A percentile compares a stretch with the other conserved stretches of the same genome.
phyloP scores from a whole-genome alignment of 2,888 invertebrate genomes.

The Petrolisthes manimaculis region DNA sequence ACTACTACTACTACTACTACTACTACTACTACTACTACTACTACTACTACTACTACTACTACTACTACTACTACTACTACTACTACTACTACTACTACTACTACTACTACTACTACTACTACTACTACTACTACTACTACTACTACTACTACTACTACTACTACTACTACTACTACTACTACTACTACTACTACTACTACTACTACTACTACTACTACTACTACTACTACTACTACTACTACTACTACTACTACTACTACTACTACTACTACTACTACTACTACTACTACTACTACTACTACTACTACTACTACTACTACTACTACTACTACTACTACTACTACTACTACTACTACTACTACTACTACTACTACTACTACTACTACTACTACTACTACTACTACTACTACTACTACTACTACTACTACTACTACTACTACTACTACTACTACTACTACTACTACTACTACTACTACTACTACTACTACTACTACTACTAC shows the following conservation, averaged over 20 bases:
- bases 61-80: neutral
- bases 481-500: too few species aligned
- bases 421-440: too few species aligned
- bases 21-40: slow-evolving; percentile 3
- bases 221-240: neutral
- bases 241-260: neutral
- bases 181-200: slow-evolving; percentile 3
- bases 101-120: neutral
- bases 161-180: neutral
- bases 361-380: too few species aligned
- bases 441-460: too few species aligned
- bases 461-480: too few species aligned
- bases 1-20: neutral
- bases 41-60: neutral
- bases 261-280: slow-evolving; percentile 3
- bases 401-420: too few species aligned
- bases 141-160: slow-evolving; percentile 3
- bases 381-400: too few species aligned
- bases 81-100: neutral
- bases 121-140: too few species aligned
- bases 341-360: too few species aligned
- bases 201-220: neutral
- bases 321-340: too few species aligned
- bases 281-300: too few species aligned
- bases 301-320: too few species aligned